Conservation (phyloP, 2,113 vertebrate genomes). For the Synchiropus splendidus region DNA sequence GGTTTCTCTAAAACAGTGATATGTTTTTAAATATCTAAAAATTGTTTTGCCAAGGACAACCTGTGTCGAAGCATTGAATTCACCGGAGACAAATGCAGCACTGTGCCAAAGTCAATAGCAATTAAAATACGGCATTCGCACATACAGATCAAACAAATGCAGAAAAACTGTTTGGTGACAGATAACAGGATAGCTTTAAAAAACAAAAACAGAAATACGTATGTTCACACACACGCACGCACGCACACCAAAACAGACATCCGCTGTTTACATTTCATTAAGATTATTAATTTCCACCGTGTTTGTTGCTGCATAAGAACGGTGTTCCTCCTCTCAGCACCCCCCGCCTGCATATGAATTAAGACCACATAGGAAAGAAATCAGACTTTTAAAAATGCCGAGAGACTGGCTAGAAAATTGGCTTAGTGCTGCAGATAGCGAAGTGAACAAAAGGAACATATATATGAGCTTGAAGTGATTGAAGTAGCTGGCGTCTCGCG, state of each 20-base stretch:
- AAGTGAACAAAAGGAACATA: conserved; percentile 82
- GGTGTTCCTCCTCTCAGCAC: conserved; percentile 64
- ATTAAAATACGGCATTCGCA: conserved; percentile 26
- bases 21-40: too few relatives aligned
- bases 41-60: conserved; percentile 1
- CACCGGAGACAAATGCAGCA: not conserved
- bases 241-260: conserved; percentile 19
- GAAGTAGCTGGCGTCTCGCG: conserved; percentile 75
- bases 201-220: conserved; percentile 7
- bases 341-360: conserved; percentile 62
- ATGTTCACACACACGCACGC: conserved; percentile 4
- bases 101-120: conserved; percentile 17
- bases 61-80: not conserved
- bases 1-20: too few relatives aligned
- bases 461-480: conserved; percentile 83
- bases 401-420: conserved; percentile 93
- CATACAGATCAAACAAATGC: conserved; percentile 39
- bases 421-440: conserved; percentile 81
- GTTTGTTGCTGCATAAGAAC: conserved; percentile 3
- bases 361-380: conserved; percentile 79
- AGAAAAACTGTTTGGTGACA: conserved; percentile 38
- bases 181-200: conserved; percentile 44
- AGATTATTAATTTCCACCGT: conserved; percentile 38
- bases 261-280: conserved; percentile 36
- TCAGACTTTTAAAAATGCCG: conserved; percentile 77